phyloP scores from a whole-genome alignment of 2,888 invertebrate species.

The Euclidia mi region DNA sequence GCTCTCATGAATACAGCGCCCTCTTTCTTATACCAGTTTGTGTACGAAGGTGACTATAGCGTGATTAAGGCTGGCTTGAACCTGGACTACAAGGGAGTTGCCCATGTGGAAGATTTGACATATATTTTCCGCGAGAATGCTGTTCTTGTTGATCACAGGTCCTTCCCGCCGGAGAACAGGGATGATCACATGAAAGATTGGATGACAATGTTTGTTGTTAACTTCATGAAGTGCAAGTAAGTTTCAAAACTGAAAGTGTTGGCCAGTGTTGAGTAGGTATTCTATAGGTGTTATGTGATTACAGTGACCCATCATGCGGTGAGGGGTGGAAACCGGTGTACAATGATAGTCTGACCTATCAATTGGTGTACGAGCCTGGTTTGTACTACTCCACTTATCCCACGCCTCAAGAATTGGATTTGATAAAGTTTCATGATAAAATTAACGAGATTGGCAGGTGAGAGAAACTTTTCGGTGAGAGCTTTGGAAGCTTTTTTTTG shows the following conservation, averaged over 20 bases:
- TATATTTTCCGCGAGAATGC: slow-evolving; percentile 72
- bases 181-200: slow-evolving; percentile 53
- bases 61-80: slow-evolving; percentile 66
- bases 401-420: slow-evolving; percentile 28
- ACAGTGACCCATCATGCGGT: slow-evolving; percentile 35
- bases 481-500: no score
- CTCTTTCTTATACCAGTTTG: slow-evolving; percentile 82
- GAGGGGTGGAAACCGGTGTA: slow-evolving; percentile 25
- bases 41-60: slow-evolving; percentile 78
- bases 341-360: slow-evolving; percentile 29
- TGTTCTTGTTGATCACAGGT: slow-evolving; percentile 31
- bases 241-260: no score
- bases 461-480: no score
- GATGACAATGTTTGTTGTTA: slow-evolving; percentile 45
- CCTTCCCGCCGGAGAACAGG: slow-evolving; percentile 23
- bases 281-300: slow-evolving; percentile 9
- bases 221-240: slow-evolving; percentile 46
- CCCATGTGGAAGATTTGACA: slow-evolving; percentile 84
- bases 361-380: slow-evolving; percentile 27
- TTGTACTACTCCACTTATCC: slow-evolving; percentile 22
- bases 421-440: slow-evolving; percentile 42
- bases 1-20: slow-evolving; percentile 60
- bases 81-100: slow-evolving; percentile 65
- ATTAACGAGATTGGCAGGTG: slow-evolving; percentile 32
- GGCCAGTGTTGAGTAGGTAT: no score